Evolutionary conservation across 2,113 vertebrate species (phyloP), one percentile per base, ranked within the genome.

Genomic region (Pollimyrus isidori): DNA sequence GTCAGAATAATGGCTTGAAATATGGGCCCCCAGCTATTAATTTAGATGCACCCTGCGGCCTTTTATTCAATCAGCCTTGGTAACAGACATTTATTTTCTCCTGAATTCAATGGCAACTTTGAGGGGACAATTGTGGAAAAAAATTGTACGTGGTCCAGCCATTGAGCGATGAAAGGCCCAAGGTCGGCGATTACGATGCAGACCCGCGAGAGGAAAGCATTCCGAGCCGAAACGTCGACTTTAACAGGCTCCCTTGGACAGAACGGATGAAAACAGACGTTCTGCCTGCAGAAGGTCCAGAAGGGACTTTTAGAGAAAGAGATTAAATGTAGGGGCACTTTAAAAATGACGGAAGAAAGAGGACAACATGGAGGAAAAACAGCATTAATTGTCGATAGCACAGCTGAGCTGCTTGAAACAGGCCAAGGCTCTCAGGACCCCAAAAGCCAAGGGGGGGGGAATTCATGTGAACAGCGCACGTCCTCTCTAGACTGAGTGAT

Each of bases 401-500:
- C 10, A 80, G 69, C 69, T 50, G 13, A 82, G 85, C 58, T 42
- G 46, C 50, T 35, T 80, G 26, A 53, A 56, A 30, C 30, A 89
- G 50, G 13, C 9, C 73, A 80, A 82, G 49, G 42, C 73, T 83
- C 19, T 89, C 69, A 53, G 26, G 49, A 46, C 21, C 73, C 21
- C 50, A n/a, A 30, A 53, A 53, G 10, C 48, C n/a, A 5, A 42
- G 50, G 49, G 26, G 39, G 48, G 15, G 3, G 26, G 2, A 52
- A 17, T 19, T n/a, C 50, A 89, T 89, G 90, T 91, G 91, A 93
- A 92, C 93, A 92, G 90, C 91, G 87, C 86, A 50, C 69, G 87
- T 35, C 56, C 35, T 90, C 88, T 90, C 91, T 90, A 91, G 93
- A 80, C 86, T 89, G 93, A 94, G 92, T 94, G 94, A 95, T 93